Evolutionary conservation across 2,888 invertebrate genomes (phyloP).

Genomic region (Bugulina stolonifera): DNA sequence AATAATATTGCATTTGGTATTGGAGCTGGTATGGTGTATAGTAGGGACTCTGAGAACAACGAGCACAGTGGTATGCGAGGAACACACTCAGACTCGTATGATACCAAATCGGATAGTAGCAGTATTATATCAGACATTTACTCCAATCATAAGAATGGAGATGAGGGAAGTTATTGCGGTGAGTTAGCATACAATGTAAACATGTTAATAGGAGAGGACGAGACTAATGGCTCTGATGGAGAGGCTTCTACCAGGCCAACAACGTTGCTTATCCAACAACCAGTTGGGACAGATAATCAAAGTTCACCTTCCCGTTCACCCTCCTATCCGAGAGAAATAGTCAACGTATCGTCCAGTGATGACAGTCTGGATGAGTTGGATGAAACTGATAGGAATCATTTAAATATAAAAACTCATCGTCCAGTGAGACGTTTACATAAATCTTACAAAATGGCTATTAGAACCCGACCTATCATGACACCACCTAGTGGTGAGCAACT

Average conservation of each 20-base stretch:
- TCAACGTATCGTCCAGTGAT: not conserved
- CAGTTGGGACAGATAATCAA: not conserved
- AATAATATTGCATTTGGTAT: constrained; percentile 12
- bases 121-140: not conserved
- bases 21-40: not conserved
- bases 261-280: not conserved
- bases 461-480: not conserved
- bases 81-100: not conserved
- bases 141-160: not conserved
- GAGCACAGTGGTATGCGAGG: not conserved
- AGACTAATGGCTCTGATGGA: not conserved
- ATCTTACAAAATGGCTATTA: constrained; percentile 3
- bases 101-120: not conserved
- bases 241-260: not conserved
- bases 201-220: not conserved
- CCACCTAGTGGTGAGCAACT: not conserved
- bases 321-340: not conserved
- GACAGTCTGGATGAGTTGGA: constrained; percentile 6
- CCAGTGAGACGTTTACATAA: not conserved
- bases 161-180: not conserved
- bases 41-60: not conserved
- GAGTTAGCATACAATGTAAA: not conserved
- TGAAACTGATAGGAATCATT: not conserved
- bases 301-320: not conserved
- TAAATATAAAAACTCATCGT: not conserved